Evolutionary conservation across 1,140 invertebrate species (phyloP), one percentile per base, ranked within the genome.

Genomic region (Pachypeltis micranthus): DNA sequence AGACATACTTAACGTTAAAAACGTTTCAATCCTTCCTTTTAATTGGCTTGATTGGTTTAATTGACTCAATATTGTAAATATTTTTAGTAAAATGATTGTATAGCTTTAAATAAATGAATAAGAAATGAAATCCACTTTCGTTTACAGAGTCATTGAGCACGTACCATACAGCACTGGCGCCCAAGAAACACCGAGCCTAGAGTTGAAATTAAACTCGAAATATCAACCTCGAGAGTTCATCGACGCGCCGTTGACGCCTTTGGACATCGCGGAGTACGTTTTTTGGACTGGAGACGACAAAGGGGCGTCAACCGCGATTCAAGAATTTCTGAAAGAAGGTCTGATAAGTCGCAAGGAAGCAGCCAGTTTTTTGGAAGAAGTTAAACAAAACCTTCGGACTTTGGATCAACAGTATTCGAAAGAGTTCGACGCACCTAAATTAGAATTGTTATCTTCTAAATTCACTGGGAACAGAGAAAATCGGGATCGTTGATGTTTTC

Each of bases 221-320:
- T 21, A 51, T 4, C 19, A 21, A 21, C 7, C 19, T 16, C 4
- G 21, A 51, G 23, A 51, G 1, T 70, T 79, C 68, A 67, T 77
- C 0, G 80, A 79, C 56, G 77, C 81, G 1, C 83, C 84, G 63
- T 84, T 84, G 65, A 81, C 83, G 0, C 82, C 84, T 1, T 72
- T 84, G 54, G 84, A 86, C 67, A 84, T 86, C 81, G 86, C 86
- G 0, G 84, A 87, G 68, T 88, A 88, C 64, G 81, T 88, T 1
- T 86, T 85, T 69, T 86, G 84, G 83, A 88, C 85, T 2, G 85
- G 85, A 3, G 85, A 88, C 72, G 85, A 88, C 69, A 80, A 81
- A 47, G 84, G 85, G 1, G 85, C 87, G 0, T 85, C 85, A 1
- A 71, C 80, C 1, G 85, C 85, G 19, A 81, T 88, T 34, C 83